phyloP scores from a whole-genome alignment of 1,140 invertebrate genomes.

The Drosophila bipectinata region DNA sequence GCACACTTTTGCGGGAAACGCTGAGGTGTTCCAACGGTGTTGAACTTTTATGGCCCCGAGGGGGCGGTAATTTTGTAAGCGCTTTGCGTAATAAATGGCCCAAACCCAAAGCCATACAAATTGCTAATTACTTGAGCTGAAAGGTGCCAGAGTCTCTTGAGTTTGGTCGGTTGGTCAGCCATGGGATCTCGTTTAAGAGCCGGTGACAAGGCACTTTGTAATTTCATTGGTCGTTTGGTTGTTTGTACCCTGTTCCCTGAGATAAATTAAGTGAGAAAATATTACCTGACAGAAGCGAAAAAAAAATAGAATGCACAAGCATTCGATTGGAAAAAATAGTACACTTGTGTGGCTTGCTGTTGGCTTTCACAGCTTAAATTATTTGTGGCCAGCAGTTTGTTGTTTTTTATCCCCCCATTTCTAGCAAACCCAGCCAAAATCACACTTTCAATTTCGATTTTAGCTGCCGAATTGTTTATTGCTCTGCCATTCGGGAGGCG shows the following conservation, averaged over 20 bases:
- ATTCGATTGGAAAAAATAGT: slow-evolving; percentile 44
- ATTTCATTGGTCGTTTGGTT: slow-evolving; percentile 61
- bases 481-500: slow-evolving; percentile 32
- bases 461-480: slow-evolving; percentile 53
- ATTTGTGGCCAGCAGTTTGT: slow-evolving; percentile 4
- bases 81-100: slow-evolving; percentile 61
- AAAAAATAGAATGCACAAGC: slow-evolving; percentile 33
- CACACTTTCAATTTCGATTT: slow-evolving; percentile 37
- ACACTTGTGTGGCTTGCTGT: slow-evolving; percentile 16
- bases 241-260: slow-evolving; percentile 3
- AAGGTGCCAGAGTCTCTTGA: slow-evolving; percentile 39
- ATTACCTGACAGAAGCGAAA: slow-evolving; percentile 16
- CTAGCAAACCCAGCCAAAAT: slow-evolving; percentile 7
- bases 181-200: slow-evolving; percentile 8
- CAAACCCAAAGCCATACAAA: slow-evolving; percentile 58
- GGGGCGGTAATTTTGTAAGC: slow-evolving; percentile 39
- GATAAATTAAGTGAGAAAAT: slow-evolving; percentile 30
- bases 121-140: slow-evolving; percentile 71
- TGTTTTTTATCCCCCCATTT: neutral
- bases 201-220: slow-evolving; percentile 62
- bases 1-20: slow-evolving; percentile 34
- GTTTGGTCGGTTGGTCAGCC: slow-evolving; percentile 12
- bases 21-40: slow-evolving; percentile 38
- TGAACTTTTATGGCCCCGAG: slow-evolving; percentile 49
- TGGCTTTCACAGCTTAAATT: slow-evolving; percentile 22